Evolutionary conservation across 2,888 invertebrate species (phyloP).

Genomic region (Cataglyphis rosenhaueri): DNA sequence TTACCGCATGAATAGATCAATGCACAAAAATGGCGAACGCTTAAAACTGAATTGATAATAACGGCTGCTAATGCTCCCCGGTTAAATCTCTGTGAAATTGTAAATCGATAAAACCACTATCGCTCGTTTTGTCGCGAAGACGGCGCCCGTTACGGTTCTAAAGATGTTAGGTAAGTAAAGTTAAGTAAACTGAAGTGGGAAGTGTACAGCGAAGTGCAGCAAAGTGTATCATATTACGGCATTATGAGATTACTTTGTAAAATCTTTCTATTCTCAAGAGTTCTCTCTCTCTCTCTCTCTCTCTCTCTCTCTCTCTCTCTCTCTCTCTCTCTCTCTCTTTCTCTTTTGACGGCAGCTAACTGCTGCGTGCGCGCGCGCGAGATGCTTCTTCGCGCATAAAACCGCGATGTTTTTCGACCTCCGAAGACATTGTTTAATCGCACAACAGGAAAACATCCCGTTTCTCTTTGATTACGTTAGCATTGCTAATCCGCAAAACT

Average conservation of each 20-base stretch:
- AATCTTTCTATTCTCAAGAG: slow-evolving; percentile 9
- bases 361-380: slow-evolving; percentile 4
- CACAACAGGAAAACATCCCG: slow-evolving; percentile 31
- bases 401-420: slow-evolving; percentile 42
- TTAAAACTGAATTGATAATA: background rate
- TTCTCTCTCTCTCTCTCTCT: background rate
- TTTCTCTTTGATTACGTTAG: slow-evolving; percentile 52
- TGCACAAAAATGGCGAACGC: background rate
- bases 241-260: slow-evolving; percentile 42
- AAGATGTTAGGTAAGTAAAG: slow-evolving; percentile 3
- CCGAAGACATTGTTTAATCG: slow-evolving; percentile 40
- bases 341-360: slow-evolving; percentile 23
- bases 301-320: background rate
- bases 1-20: background rate
- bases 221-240: slow-evolving; percentile 24
- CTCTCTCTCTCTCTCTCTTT: background rate
- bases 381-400: slow-evolving; percentile 23
- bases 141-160: slow-evolving; percentile 18
- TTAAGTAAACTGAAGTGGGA: slow-evolving; percentile 23
- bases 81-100: slow-evolving; percentile 1
- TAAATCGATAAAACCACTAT: background rate
- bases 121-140: background rate
- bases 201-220: slow-evolving; percentile 22
- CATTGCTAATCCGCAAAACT: slow-evolving; percentile 54
- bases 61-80: background rate